Conservation (phyloP, 2,113 vertebrate species). For the Tringa solitaria region DNA sequence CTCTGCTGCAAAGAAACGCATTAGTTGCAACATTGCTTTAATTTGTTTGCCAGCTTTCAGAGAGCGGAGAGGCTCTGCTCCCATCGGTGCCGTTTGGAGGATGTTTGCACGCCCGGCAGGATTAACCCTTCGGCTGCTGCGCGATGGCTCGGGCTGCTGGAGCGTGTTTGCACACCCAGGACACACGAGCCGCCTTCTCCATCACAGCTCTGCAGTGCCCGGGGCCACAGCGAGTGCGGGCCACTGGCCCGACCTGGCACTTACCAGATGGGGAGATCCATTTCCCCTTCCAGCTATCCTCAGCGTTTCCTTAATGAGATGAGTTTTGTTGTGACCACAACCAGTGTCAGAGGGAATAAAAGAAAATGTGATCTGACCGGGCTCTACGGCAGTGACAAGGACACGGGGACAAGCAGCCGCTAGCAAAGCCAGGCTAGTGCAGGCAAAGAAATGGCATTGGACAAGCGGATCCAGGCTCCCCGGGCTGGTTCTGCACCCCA, state of each 20-base stretch:
- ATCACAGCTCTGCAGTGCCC: background rate
- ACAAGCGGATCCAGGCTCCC: background rate
- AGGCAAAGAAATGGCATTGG: background rate
- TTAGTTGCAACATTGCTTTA: conserved; percentile 20
- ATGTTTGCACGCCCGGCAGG: background rate
- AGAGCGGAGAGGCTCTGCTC: conserved; percentile 16
- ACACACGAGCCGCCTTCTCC: background rate
- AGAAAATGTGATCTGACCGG: background rate
- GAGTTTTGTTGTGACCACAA: conserved; percentile 31
- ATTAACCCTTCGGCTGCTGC: background rate
- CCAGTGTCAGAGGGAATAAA: conserved; percentile 20
- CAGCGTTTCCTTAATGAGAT: background rate
- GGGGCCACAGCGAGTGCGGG: fast-evolving
- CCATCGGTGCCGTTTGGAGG: conserved; percentile 22
- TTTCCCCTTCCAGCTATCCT: background rate
- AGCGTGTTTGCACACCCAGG: fast-evolving
- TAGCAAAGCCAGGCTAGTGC: background rate
- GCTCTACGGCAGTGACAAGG: background rate
- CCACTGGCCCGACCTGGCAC: background rate
- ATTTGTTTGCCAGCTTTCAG: conserved; percentile 48
- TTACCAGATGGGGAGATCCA: background rate
- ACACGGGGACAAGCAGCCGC: background rate
- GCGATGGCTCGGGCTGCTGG: background rate
- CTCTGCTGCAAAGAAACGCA: conserved; percentile 32
- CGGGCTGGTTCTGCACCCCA: background rate